These are phyloP conservation scores for Erpobdella octoculata DNA, from an alignment of 2,888 invertebrate species.

Conservation along the genomic window DNA sequence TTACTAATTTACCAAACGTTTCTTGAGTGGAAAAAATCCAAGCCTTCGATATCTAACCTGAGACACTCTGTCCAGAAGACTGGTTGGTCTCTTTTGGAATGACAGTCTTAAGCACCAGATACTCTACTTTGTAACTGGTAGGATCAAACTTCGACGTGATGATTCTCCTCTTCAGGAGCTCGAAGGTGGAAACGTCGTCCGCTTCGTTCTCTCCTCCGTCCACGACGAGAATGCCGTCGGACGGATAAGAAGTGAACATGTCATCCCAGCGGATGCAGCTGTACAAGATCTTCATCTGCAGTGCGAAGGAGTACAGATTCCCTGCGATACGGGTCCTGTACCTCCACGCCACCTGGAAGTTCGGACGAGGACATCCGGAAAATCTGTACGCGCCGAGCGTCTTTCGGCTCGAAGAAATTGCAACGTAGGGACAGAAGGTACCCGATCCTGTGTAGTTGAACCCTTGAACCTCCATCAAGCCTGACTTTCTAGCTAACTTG, in stretches of 20 bases:
- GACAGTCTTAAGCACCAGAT: conserved; percentile 26
- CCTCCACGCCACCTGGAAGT: conserved; percentile 93
- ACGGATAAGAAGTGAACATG: conserved; percentile 57
- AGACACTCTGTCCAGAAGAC: neutral
- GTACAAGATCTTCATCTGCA: conserved; percentile 85
- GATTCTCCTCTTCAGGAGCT: conserved; percentile 78
- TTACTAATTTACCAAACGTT: neutral
- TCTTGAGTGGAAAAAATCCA: neutral
- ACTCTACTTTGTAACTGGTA: conserved; percentile 20
- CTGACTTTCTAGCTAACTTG: conserved; percentile 13
- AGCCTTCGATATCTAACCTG: neutral
- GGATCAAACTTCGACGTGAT: conserved; percentile 19
- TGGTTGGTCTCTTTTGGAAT: conserved; percentile 6
- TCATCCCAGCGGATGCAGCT: conserved; percentile 92
- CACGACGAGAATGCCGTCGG: conserved; percentile 30
- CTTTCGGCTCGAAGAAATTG: neutral
- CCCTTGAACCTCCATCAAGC: conserved; percentile 7
- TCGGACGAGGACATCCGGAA: conserved; percentile 70
- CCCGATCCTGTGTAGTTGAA: conserved; percentile 3
- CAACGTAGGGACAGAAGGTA: conserved; percentile 12
- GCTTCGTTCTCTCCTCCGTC: conserved; percentile 54
- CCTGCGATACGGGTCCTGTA: conserved; percentile 76
- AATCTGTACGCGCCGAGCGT: conserved; percentile 47
- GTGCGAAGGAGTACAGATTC: conserved; percentile 74
- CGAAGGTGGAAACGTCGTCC: conserved; percentile 87